Percentiles rank a stretch among this genome's conserved stretches.
These are phyloP conservation scores for Arion vulgaris DNA, from an alignment of 1,140 invertebrate genomes.

Conservation along the genomic window DNA sequence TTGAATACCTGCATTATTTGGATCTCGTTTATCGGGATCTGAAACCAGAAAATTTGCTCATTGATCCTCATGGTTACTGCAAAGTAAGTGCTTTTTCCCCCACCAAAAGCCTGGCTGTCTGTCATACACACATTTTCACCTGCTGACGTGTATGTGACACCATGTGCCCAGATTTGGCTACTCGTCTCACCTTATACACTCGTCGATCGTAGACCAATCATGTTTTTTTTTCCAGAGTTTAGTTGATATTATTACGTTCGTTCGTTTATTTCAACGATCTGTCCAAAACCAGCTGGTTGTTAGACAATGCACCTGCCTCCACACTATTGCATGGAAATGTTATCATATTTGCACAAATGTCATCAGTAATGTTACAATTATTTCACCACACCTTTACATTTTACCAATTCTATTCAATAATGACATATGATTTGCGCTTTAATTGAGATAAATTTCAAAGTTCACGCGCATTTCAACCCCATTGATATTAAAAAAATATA, in stretches of 20 bases:
- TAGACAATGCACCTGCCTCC: background rate
- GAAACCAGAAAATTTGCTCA: conserved; percentile 98
- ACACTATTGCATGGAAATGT: background rate
- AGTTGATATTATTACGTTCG: background rate
- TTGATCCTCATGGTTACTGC: conserved; percentile 82
- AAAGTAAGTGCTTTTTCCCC: conserved; percentile 69
- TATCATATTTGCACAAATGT: background rate
- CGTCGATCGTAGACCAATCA: conserved; percentile 5
- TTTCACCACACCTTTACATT: too few species aligned
- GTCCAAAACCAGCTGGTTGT: conserved; percentile 34
- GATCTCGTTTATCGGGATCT: conserved; percentile 99
- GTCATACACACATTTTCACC: conserved; percentile 9
- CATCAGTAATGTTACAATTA: too few species aligned
- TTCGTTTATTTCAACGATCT: conserved; percentile 5
- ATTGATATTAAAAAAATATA: too few species aligned
- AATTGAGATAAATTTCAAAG: too few species aligned
- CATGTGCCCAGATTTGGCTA: conserved; percentile 13
- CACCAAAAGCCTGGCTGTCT: background rate
- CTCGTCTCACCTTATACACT: conserved; percentile 1
- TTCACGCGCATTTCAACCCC: too few species aligned
- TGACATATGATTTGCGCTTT: too few species aligned
- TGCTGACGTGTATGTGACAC: conserved; percentile 15
- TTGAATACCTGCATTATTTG: conserved; percentile 99
- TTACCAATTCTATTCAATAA: too few species aligned
- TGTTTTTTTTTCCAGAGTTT: background rate